Evolutionary conservation across 2,113 vertebrate genomes (phyloP), one percentile per base, ranked within the genome.

Genomic region (Elanoides forficatus): DNA sequence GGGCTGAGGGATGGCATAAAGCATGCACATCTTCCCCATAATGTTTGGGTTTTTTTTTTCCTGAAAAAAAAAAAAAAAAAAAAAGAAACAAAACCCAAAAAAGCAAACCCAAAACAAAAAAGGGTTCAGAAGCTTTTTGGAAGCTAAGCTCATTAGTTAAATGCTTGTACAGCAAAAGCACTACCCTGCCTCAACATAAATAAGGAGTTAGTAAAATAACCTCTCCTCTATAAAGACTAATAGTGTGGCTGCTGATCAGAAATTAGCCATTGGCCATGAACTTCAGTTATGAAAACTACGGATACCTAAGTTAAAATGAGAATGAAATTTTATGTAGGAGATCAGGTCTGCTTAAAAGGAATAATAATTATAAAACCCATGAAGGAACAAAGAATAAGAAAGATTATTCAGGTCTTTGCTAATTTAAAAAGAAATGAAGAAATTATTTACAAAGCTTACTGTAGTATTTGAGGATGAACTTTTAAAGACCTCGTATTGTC

Each of bases 21-120:
- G 34, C 12, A 36, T 2, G 1, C 1, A 15, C 4, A 34, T n/a
- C 22, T 42, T 45, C 20, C 25, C 14, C 0, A 2, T 6, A 20
- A 40, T 11, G 3, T n/a, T 34, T 60, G 27, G 11, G 4, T 22
- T 73, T 30, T 34, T 20, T 30, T n/a, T 42, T 71, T 55, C 6
- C 9, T 22, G 23, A 8, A 10, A 73, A 71, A 83, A 16, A n/a
- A 50, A 56, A 73, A 19, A 45, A 45, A 45, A 19, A 53, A 52
- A 53, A 52, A 27, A 5, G 9, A 40, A 50, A 38, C 8, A 38
- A 38, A 38, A 38, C 1, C 11, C 45, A 4, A n/a, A n/a, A n/a
- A n/a, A n/a, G n/a, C n/a, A n/a, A 72, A 76, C 23, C 38, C 38
- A 50, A 50, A 8, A 1, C 23, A 76, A 53, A 83, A 45, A 2